Evolutionary conservation across 2,888 invertebrate species (phyloP), one percentile per base, ranked within the genome.

Genomic region (Cremastinae sp.): DNA sequence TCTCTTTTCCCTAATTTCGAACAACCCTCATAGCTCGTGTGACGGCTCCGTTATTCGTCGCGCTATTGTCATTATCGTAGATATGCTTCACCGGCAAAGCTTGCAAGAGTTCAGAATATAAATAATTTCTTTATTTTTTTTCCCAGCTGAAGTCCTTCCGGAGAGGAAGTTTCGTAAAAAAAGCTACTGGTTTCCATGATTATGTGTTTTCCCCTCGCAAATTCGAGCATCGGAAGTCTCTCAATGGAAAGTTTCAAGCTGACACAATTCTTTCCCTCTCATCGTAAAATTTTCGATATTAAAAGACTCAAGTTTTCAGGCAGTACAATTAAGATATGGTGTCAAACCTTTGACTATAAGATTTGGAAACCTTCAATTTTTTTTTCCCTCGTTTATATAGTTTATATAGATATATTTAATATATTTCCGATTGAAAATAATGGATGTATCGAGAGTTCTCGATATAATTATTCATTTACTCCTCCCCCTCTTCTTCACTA

Each of bases 11-110:
- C 28, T 54, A 43, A 34, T 54, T 49, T 36, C 14, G 49, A 45
- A 38, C 20, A 14, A 54, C 54, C 66, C 43, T 59, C 59, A 68
- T 45, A 59, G 69, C 56, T 68, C 66, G 54, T 79, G 73, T 70
- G 75, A 79, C 77, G 79, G 79, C 68, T 75, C 78, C 75, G 73
- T 78, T 75, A 78, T 79, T 68, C 68, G 78, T 79, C 68, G 78
- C 75, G 78, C 79, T 79, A 79, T 79, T 79, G 79, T 79, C 79
- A 71, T 78, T 61, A 74, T 75, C 71, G 70, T 73, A 73, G 76
- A 78, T 78, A 76, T 74, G 70, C 65, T 77, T 71, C 56, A 77
- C 58, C 69, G 59, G 73, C 76, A 73, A 72, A 76, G 76, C 76
- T 72, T 73, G 41, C 68, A 59, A 59, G 76, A 76, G 73, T 64